A percentile compares a stretch with the other conserved stretches of the same genome.
phyloP scores from a whole-genome alignment of 2,797 vertebrate genomes.

The Lindbergichthys nudifrons region DNA sequence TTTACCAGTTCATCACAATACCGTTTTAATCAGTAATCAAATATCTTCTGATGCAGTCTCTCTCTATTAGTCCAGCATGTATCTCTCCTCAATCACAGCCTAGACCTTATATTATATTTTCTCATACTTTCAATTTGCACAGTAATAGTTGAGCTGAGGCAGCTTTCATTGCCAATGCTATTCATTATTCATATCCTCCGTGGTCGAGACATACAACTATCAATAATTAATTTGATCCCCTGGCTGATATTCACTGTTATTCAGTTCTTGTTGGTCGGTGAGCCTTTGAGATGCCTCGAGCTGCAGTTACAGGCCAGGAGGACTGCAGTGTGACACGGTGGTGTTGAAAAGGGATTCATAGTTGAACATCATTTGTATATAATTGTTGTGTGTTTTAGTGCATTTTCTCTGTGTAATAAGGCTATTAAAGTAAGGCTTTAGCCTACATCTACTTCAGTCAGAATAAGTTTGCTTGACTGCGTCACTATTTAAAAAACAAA shows the following conservation, averaged over 20 bases:
- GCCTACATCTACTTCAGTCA: no score
- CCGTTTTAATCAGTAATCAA: not conserved
- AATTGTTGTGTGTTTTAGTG: no score
- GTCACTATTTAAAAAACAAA: no score
- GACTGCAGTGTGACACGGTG: no score
- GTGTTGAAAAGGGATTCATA: no score
- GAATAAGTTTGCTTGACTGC: no score
- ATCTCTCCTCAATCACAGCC: not conserved
- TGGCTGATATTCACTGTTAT: not conserved
- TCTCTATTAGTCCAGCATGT: not conserved
- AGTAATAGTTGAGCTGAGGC: not conserved
- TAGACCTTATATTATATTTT: not conserved
- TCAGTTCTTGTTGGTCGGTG: not conserved
- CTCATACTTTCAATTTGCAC: not conserved
- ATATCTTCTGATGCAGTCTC: not conserved
- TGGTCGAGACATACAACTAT: not conserved
- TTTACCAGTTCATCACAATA: not conserved
- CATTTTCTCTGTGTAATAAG: no score
- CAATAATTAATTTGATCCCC: slow-evolving; percentile 10
- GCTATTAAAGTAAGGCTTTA: no score
- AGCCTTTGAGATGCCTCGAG: not conserved
- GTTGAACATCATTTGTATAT: no score
- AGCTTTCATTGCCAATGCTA: not conserved
- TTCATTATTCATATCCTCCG: not conserved
- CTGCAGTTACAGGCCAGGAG: no score